A percentile compares a stretch with the other conserved stretches of the same genome.
These are phyloP conservation scores for Eptesicus fuscus DNA, from an alignment of 2,113 vertebrate genomes.

Conservation along the genomic window DNA sequence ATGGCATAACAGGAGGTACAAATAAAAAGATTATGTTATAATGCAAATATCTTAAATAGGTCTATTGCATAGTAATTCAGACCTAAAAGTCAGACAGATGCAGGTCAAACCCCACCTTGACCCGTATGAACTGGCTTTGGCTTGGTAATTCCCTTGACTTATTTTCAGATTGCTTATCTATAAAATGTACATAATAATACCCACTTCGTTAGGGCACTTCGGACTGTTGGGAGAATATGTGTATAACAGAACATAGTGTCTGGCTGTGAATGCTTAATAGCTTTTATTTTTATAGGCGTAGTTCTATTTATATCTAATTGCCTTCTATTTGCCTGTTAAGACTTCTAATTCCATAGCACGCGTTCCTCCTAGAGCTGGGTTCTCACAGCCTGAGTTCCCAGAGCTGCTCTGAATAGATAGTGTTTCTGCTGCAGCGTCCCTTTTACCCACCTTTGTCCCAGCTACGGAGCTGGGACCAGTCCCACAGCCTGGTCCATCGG, in stretches of 20 bases:
- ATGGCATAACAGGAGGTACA: neutral
- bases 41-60: neutral
- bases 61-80: neutral
- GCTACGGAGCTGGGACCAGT: neutral
- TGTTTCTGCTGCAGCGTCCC: neutral
- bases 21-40: neutral
- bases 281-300: neutral
- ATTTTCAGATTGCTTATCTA: neutral
- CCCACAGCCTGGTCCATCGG: neutral
- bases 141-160: neutral
- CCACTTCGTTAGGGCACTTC: neutral
- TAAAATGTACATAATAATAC: neutral
- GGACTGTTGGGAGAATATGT: neutral
- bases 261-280: neutral
- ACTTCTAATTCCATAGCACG: neutral
- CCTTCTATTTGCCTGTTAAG: neutral
- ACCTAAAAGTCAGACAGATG: neutral
- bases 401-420: neutral
- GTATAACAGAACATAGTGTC: neutral
- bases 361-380: neutral
- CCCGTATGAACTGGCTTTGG: neutral
- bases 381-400: neutral
- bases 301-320: neutral
- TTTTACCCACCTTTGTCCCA: neutral
- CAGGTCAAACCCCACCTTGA: constrained; percentile 6